phyloP scores from a whole-genome alignment of 2,797 vertebrate genomes.

The Takifugu rubripes region DNA sequence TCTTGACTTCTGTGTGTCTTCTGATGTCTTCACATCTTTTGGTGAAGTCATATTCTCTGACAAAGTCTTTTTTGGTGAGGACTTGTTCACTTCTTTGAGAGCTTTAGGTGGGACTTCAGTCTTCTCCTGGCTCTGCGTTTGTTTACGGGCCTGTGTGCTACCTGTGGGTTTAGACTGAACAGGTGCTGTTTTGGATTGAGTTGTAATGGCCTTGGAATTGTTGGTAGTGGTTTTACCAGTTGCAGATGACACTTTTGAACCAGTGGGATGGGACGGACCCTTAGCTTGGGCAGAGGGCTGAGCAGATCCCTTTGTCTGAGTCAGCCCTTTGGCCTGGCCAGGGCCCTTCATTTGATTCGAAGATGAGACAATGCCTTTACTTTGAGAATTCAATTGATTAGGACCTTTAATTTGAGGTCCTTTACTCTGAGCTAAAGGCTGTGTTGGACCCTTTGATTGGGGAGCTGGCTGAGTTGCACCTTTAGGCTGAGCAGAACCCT shows the following conservation, averaged over 20 bases:
- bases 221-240: conserved; percentile 58
- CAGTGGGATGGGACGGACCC: conserved; percentile 54
- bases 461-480: conserved; percentile 39
- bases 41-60: conserved; percentile 68
- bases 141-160: conserved; percentile 74
- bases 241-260: conserved; percentile 50
- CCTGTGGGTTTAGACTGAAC: conserved; percentile 74
- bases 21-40: conserved; percentile 75
- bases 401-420: conserved; percentile 54
- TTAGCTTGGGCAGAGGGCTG: conserved; percentile 59
- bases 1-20: conserved; percentile 81
- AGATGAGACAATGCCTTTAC: conserved; percentile 53
- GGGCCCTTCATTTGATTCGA: conserved; percentile 58
- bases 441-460: conserved; percentile 55
- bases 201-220: conserved; percentile 60
- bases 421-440: conserved; percentile 55
- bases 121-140: conserved; percentile 75
- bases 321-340: conserved; percentile 57
- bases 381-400: conserved; percentile 54
- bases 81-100: conserved; percentile 78
- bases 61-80: conserved; percentile 71
- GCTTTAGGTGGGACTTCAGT: conserved; percentile 70
- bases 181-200: conserved; percentile 68
- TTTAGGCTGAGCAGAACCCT: conserved; percentile 56
- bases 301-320: conserved; percentile 61